Base-by-base conservation (phyloP, 1,140 invertebrate species). In the Hycleus phaleratus region DNA sequence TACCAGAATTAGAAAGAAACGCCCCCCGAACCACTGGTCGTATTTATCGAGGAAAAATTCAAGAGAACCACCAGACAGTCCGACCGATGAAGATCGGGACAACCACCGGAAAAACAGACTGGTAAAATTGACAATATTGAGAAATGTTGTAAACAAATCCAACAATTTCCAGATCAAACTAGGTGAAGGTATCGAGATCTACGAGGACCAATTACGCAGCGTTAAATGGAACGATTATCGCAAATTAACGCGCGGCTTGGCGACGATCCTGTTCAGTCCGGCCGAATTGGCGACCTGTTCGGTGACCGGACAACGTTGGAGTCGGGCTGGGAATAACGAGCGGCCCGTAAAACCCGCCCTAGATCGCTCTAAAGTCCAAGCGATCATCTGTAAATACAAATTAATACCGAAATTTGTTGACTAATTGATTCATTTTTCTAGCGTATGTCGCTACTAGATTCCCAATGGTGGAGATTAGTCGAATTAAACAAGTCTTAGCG, bases 211-310 rank as follows among this genome's bases (percentile, higher is more conserved):
- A 70, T 71, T 87, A 49, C 78, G 82, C 42, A 80, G 81, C 49
- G 82, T 86, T 25, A 87, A 87, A 66, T 86, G 84, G 84, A 84
- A 80, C 49, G 85, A 87, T 71, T 86, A 86, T 63, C 74, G 83
- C 56, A 87, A 86, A 72, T 75, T 87, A 70, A 87, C 85, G 11
- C 77, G 85, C 47, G 84, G 84, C 49, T 73, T 86, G 60, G 85
- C 85, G 26, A 84, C 84, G n/a, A 84, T 85, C 65, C 68, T 87
- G 56, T 87, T 87, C 73, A 85, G 84, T 67, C 85, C 84, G 2
- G 82, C 82, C 56, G 85, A 86, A 70, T 71, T 87, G 65, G 85
- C 85, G 26, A 85, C 83, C 12, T 85, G 83, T 71, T 87, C 85
- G 24, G 85, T 87, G 25, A 87, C 85, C 40, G 85, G 85, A 10